Conservation (phyloP, 2,888 invertebrate species). For the Chrysolina haemoptera region DNA sequence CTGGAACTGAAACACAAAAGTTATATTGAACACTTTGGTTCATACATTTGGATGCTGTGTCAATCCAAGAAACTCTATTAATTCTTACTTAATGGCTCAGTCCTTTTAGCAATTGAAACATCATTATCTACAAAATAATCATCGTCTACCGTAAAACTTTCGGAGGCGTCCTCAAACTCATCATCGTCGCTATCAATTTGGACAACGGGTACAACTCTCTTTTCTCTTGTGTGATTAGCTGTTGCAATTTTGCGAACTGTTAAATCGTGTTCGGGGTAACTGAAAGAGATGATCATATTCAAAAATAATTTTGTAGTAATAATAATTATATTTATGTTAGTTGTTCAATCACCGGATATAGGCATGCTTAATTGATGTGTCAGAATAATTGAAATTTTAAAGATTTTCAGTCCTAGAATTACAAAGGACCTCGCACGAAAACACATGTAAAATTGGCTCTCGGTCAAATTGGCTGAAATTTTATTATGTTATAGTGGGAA, state of each 20-base stretch:
- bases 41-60: not conserved
- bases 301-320: not conserved
- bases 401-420: no score
- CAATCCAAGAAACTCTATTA: not conserved
- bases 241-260: conserved; percentile 64
- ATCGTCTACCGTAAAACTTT: conserved; percentile 87
- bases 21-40: no score
- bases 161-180: conserved; percentile 89
- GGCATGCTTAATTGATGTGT: no score
- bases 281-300: conserved; percentile 49
- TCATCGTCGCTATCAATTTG: conserved; percentile 84
- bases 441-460: no score
- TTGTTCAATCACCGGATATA: no score
- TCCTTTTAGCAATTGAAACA: conserved; percentile 72
- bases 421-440: no score
- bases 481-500: no score
- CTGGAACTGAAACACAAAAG: conserved; percentile 79
- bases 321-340: no score
- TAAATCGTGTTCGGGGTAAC: conserved; percentile 69
- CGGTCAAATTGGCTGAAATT: no score
- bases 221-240: conserved; percentile 58
- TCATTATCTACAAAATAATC: conserved; percentile 88
- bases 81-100: conserved; percentile 83
- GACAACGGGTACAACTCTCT: conserved; percentile 69
- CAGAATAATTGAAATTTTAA: no score